Conservation (phyloP, 2,888 invertebrate species). For the Lysandra coridon region DNA sequence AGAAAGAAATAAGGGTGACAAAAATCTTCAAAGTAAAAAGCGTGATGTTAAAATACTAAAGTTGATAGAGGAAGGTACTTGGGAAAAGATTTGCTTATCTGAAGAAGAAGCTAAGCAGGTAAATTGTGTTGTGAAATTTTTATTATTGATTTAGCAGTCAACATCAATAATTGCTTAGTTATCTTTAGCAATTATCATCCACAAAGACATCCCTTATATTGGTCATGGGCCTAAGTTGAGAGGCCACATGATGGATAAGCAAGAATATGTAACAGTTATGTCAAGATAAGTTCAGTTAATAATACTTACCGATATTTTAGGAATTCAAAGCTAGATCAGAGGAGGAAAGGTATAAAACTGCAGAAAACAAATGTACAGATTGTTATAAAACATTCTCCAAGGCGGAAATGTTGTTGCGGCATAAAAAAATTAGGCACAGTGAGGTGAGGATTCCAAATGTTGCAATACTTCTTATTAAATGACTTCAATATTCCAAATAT, state of each 20-base stretch:
- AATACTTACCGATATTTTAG: constrained; percentile 35
- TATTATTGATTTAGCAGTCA: not conserved
- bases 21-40: constrained; percentile 5
- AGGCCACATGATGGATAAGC: too few species aligned
- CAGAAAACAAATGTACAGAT: constrained; percentile 58
- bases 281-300: too few species aligned
- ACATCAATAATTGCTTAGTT: not conserved
- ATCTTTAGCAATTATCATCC: too few species aligned
- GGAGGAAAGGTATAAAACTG: constrained; percentile 54
- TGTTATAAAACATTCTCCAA: constrained; percentile 69
- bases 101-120: constrained; percentile 64
- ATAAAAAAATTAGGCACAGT: constrained; percentile 56
- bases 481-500: not conserved
- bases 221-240: too few species aligned
- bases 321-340: constrained; percentile 54
- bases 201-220: too few species aligned
- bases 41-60: constrained; percentile 42
- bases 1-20: not conserved
- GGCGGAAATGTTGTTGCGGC: constrained; percentile 60
- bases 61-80: constrained; percentile 54
- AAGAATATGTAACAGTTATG: too few species aligned
- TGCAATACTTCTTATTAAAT: too few species aligned
- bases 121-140: not conserved
- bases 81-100: constrained; percentile 56
- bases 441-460: constrained; percentile 50